Percentiles rank a stretch among this genome's conserved stretches.
Evolutionary conservation across 2,113 vertebrate genomes (phyloP).

Genomic region (Egretta garzetta): DNA sequence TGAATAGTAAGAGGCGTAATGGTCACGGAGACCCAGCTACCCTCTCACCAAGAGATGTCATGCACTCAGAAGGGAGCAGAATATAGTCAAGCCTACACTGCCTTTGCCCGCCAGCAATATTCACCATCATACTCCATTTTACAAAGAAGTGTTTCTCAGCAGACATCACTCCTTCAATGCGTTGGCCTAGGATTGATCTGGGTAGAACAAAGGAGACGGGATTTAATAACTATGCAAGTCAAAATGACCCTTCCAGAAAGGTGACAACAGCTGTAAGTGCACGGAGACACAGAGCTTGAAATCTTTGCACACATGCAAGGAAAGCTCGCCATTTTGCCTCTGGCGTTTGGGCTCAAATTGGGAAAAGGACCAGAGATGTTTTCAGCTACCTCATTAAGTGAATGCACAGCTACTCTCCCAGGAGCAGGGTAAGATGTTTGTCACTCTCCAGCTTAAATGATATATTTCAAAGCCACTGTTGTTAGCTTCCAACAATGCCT

Average conservation of each 20-base stretch:
- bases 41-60: background rate
- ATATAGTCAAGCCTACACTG: background rate
- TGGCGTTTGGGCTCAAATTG: constrained; percentile 22
- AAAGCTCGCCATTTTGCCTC: constrained; percentile 32
- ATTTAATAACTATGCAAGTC: constrained; percentile 43
- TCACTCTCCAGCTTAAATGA: constrained; percentile 15
- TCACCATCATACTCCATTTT: background rate
- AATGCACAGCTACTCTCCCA: constrained; percentile 22
- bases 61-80: background rate
- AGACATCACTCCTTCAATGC: background rate
- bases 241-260: constrained; percentile 46
- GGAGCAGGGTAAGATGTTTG: constrained; percentile 10
- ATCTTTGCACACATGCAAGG: background rate
- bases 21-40: background rate
- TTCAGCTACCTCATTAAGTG: constrained; percentile 54
- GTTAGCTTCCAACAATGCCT: constrained; percentile 34
- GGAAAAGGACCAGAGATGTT: constrained; percentile 13
- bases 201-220: constrained; percentile 20
- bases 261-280: constrained; percentile 16
- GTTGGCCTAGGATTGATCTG: constrained; percentile 5
- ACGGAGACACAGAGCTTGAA: background rate
- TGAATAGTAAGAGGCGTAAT: background rate
- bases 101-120: background rate
- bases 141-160: background rate
- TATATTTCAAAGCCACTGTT: constrained; percentile 41